Base-by-base conservation (phyloP, 1,140 invertebrate genomes). In the Dryas iulia region DNA sequence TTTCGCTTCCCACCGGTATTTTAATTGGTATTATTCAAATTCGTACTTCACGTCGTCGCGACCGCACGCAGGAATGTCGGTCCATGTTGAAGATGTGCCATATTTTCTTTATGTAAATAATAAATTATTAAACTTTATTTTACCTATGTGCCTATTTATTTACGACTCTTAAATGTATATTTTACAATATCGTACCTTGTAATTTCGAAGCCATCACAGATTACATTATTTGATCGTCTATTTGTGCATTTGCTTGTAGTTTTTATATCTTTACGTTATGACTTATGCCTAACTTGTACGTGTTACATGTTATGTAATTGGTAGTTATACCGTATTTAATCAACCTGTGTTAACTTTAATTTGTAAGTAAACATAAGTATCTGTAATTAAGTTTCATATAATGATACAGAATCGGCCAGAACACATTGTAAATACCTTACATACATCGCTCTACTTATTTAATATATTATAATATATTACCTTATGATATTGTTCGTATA, bases 41-140 rank as follows among this genome's bases (percentile, higher is more conserved):
- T 76, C 58, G 60, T 59, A 39, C 24, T 67, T 79, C 77, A 75
- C 67, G 71, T 81, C 72, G 76, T 72, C 77, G 76, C 77, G 75
- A 71, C 74, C 79, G 78, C 79, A 81, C 74, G 74, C 66, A 73
- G 63, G 63, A 47, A 67, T 66, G 70, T 82, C 82, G 84, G 82
- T 88, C 84, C 84, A 85, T 82, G 79, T 79, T 83, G 84, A 81
- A 89, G 86, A 88, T 91, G 89, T 91, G 89, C 89, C 89, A 91
- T 91, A 91, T 91, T 89, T 86, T 91, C 83, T 86, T 88, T 88
- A 81, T 90, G 87, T 90, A 91, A 91, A 90, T 90, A 82, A 89
- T 90, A 90, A 90, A 89, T 91, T 89, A 91, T 89, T 86, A 82
- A 81, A 82, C 82, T 80, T 80, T 83, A 84, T 76, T 78, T 74